Evolutionary conservation across 2,113 vertebrate species (phyloP).

Genomic region (Amazona guildingii): DNA sequence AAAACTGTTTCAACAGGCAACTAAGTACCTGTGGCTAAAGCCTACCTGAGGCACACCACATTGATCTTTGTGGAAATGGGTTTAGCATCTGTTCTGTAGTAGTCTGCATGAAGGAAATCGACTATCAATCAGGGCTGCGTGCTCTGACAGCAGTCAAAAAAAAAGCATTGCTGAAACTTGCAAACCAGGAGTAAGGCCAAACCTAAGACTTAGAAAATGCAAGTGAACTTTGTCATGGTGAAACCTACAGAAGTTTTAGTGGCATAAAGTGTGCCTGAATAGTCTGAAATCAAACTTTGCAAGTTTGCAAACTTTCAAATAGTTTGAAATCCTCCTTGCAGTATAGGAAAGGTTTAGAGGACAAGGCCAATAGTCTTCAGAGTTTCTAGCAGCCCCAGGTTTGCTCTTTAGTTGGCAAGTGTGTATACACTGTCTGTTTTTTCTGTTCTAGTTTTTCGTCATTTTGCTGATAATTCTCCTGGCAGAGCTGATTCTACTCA

Average conservation of each 20-base stretch:
- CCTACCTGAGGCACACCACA: neutral
- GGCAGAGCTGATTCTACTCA: conserved; percentile 92
- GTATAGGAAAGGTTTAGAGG: neutral
- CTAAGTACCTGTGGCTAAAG: neutral
- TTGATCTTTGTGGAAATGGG: neutral
- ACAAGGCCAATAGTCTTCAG: neutral
- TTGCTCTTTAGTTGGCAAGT: neutral
- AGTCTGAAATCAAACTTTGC: neutral
- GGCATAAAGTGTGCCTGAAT: neutral
- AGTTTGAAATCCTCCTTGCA: too few relatives aligned
- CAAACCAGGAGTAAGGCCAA: neutral
- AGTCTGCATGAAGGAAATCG: neutral
- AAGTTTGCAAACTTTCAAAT: too few relatives aligned
- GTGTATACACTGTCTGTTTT: neutral
- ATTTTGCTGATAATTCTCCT: conserved; percentile 94
- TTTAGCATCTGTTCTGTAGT: neutral
- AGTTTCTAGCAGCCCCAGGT: neutral
- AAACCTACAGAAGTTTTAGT: neutral
- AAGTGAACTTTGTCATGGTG: neutral
- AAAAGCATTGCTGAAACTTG: neutral
- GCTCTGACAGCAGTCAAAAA: neutral
- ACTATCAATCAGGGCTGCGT: neutral
- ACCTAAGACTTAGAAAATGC: neutral
- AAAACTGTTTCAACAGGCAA: neutral
- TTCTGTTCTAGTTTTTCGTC: conserved; percentile 90